Conservation (phyloP, 2,888 invertebrate species). For the Teleogryllus oceanicus region DNA sequence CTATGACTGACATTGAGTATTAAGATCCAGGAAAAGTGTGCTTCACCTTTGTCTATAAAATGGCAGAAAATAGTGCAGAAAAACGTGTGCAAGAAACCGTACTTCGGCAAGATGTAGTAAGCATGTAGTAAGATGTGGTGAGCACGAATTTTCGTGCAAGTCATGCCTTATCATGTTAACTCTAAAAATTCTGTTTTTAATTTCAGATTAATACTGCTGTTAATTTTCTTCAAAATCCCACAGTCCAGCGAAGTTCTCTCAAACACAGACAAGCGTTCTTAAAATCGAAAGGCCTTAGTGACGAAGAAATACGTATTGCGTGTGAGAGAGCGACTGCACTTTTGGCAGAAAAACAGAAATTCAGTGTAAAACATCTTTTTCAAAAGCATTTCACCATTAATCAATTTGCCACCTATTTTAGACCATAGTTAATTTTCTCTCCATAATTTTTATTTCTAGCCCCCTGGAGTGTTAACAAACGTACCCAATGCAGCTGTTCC, state of each 20-base stretch:
- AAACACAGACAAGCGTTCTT: slow-evolving; percentile 77
- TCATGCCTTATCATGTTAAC: not conserved
- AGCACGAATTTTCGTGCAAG: not conserved
- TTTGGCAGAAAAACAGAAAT: too few species aligned
- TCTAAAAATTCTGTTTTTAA: slow-evolving; percentile 33
- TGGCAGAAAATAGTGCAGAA: not conserved
- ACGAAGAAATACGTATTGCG: slow-evolving; percentile 69
- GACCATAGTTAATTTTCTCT: not conserved
- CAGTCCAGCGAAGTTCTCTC: slow-evolving; percentile 70
- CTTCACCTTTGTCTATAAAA: not conserved
- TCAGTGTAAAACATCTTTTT: too few species aligned
- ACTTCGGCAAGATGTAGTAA: not conserved
- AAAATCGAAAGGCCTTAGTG: slow-evolving; percentile 70
- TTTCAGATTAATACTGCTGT: slow-evolving; percentile 78
- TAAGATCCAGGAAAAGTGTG: too few species aligned
- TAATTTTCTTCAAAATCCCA: slow-evolving; percentile 82
- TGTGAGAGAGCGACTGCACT: slow-evolving; percentile 54
- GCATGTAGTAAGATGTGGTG: not conserved
- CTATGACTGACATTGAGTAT: too few species aligned
- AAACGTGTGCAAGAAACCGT: not conserved
- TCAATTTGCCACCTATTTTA: too few species aligned
- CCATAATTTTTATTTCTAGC: not conserved
- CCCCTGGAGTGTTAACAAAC: not conserved
- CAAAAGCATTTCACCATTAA: too few species aligned
- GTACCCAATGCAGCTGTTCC: slow-evolving; percentile 18